Evolutionary conservation across 2,888 invertebrate genomes (phyloP), one percentile per base, ranked within the genome.

Genomic region (Drosophila affinis): DNA sequence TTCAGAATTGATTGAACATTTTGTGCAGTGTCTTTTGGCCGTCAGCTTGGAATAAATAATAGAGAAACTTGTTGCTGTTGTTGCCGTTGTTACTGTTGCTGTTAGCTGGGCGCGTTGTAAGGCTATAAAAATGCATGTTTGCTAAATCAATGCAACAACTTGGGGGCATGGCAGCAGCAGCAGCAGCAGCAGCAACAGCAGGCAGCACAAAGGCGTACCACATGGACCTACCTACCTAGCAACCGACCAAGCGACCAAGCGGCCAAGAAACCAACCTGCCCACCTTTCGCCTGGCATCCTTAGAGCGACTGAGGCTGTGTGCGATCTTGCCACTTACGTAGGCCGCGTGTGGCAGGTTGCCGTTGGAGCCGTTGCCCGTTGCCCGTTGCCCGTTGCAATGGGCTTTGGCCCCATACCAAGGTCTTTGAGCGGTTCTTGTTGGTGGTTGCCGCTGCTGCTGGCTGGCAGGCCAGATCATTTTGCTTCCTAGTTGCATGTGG

Each of bases 131-230:
- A 81, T 79, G 82, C 87, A 90, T 89, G 90, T 89, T 90, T 81
- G 85, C 78, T 89, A 90, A 89, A 89, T 89, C 88, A 89, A 89
- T 89, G 90, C 90, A 89, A 87, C 83, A 87, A 86, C 88, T 84
- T 87, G 83, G 83, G 83, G 83, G 83, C 83, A 83, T 88, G 85
- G 85, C 87, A 79, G 51, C 29, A 29, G 61, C 63, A 51, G 60
- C 56, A 57, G 24, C 24, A 24, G 3, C 24, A 24, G 24, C 24
- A 24, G 24, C 18, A 18, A 21, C 51, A 10, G 56, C 64, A 62
- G 17, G 54, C 75, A 69, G 53, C 73, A 72, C 69, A 32, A 65
- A 74, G 72, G 87, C 77, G 78, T 73, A 85, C 77, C 82, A 88
- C 86, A 77, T 78, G 82, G 71, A 79, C 82, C 69, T 69, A 63